A percentile compares a stretch with the other conserved stretches of the same genome.
Evolutionary conservation across 2,888 invertebrate species (phyloP).

Genomic region (Agrilus mali): DNA sequence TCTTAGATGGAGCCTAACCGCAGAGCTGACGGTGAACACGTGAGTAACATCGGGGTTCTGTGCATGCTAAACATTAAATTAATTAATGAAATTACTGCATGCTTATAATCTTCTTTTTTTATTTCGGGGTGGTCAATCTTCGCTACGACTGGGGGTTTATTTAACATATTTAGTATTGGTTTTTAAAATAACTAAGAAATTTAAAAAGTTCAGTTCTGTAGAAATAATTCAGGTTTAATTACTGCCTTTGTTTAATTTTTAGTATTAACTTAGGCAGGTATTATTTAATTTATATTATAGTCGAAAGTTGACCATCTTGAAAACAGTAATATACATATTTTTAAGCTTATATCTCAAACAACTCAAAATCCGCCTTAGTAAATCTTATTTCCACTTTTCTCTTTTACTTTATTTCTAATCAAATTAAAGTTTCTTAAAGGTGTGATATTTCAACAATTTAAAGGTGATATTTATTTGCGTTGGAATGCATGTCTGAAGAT

Average conservation of each 20-base stretch:
- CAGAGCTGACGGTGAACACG: conserved; percentile 68
- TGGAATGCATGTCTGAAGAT: no score
- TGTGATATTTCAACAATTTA: no score
- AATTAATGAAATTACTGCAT: neutral
- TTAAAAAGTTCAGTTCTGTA: no score
- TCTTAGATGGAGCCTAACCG: conserved; percentile 73
- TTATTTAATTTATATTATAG: conserved; percentile 6
- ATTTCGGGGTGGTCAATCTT: neutral
- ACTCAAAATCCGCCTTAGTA: no score
- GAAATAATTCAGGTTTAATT: neutral
- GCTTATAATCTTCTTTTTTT: neutral
- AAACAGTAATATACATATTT: no score
- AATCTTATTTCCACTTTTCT: no score
- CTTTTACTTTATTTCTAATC: no score
- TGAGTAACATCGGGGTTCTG: conserved; percentile 41
- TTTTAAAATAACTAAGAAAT: neutral
- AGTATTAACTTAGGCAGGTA: neutral
- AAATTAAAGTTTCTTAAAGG: no score
- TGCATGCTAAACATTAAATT: no score
- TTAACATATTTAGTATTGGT: neutral
- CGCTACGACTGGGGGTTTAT: neutral
- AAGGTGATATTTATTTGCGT: no score
- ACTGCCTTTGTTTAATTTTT: neutral
- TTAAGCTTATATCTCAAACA: no score
- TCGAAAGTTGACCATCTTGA: conserved; percentile 6